phyloP scores from a whole-genome alignment of 2,113 vertebrate genomes.

The Cephalophus harveyi region DNA sequence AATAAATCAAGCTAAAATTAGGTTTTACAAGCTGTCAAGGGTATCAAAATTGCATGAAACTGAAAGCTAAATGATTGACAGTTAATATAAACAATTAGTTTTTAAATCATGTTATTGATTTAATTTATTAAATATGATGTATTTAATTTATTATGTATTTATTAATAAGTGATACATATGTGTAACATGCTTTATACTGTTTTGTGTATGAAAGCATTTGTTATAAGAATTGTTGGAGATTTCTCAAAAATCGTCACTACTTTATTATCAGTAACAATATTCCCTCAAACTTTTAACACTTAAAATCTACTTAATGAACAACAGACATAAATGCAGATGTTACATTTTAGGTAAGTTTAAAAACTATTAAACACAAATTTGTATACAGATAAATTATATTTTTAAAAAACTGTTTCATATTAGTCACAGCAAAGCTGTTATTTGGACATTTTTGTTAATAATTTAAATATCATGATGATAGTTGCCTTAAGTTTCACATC shows the following conservation, averaged over 20 bases:
- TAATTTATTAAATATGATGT: too few relatives aligned
- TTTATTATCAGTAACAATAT: background rate
- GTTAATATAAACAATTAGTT: background rate
- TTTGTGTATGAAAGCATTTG: background rate
- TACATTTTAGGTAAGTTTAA: background rate
- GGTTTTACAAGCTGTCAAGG: background rate
- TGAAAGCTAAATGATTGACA: background rate
- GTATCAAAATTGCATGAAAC: background rate
- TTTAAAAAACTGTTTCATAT: background rate
- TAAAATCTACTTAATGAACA: background rate
- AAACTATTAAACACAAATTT: too few relatives aligned
- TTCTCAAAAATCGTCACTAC: background rate
- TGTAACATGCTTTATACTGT: background rate
- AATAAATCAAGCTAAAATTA: background rate
- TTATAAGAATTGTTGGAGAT: background rate
- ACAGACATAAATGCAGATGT: background rate
- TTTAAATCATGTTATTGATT: background rate
- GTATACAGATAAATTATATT: too few relatives aligned
- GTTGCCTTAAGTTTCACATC: background rate
- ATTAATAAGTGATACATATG: background rate
- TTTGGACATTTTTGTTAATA: background rate
- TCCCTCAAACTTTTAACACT: background rate
- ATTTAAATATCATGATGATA: background rate
- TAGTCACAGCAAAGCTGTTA: background rate
- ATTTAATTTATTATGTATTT: background rate